Percentiles rank a stretch among this genome's conserved stretches.
These are phyloP conservation scores for Drosophila watanabei DNA, from an alignment of 1,140 invertebrate genomes.

Conservation along the genomic window DNA sequence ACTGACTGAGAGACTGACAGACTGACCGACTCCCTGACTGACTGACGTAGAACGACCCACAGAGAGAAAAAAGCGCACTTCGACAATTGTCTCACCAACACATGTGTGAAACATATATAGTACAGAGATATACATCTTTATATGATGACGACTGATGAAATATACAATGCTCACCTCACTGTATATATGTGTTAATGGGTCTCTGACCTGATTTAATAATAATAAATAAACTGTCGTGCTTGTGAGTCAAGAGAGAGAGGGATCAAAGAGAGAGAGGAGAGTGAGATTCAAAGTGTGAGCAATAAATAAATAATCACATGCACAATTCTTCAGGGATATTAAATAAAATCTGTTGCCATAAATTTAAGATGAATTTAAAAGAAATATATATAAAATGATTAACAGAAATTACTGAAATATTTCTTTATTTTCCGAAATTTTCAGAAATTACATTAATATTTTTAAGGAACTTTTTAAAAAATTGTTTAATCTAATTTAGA, in stretches of 20 bases:
- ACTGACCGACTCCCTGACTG: slow-evolving; percentile 5
- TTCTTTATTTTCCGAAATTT: too few species aligned
- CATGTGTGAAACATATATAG: slow-evolving; percentile 3
- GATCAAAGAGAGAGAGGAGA: not conserved
- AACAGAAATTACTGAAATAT: not conserved
- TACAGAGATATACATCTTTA: slow-evolving; percentile 9
- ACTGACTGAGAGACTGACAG: slow-evolving; percentile 25
- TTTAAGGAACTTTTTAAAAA: not conserved
- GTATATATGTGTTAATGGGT: slow-evolving; percentile 82
- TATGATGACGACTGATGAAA: slow-evolving; percentile 53
- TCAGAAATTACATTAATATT: not conserved
- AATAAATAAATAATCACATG: slow-evolving; percentile 24
- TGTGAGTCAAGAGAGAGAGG: slow-evolving; percentile 33
- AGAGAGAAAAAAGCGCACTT: slow-evolving; percentile 29
- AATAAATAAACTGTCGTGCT: slow-evolving; percentile 72
- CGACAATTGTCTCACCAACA: slow-evolving; percentile 22
- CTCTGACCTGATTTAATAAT: slow-evolving; percentile 85
- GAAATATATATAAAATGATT: not conserved
- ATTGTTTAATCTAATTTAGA: not conserved
- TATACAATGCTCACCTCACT: slow-evolving; percentile 25
- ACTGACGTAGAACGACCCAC: slow-evolving; percentile 23
- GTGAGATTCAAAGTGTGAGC: slow-evolving; percentile 16
- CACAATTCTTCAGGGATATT: not conserved
- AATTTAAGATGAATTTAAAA: not conserved
- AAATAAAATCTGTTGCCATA: not conserved